A percentile compares a stretch with the other conserved stretches of the same genome.
These are phyloP conservation scores for Protosalanx chinensis DNA, from an alignment of 2,797 vertebrate genomes.

Conservation along the genomic window DNA sequence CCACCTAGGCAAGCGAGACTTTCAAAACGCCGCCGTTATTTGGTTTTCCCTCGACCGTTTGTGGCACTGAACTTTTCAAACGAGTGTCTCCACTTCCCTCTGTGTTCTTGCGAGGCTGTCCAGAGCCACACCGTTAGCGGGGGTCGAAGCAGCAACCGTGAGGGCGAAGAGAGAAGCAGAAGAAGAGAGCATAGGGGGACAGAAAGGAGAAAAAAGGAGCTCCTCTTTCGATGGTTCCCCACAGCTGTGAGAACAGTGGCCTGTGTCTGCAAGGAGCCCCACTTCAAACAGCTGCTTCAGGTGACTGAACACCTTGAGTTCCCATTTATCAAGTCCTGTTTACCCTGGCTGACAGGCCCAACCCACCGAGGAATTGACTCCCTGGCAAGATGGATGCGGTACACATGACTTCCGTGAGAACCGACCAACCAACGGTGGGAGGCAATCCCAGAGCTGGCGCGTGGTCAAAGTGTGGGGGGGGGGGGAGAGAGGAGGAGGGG, in stretches of 20 bases:
- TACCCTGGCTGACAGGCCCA: slow-evolving; percentile 83
- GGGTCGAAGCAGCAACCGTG: slow-evolving; percentile 75
- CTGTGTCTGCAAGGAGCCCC: slow-evolving; percentile 75
- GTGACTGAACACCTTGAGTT: slow-evolving; percentile 94
- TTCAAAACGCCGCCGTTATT: slow-evolving; percentile 72
- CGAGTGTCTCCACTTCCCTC: slow-evolving; percentile 81
- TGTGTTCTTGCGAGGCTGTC: slow-evolving; percentile 77
- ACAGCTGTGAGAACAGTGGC: slow-evolving; percentile 91
- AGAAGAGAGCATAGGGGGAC: slow-evolving; percentile 5
- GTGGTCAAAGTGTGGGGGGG: background rate
- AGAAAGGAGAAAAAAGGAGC: slow-evolving; percentile 46
- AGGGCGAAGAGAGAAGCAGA: slow-evolving; percentile 33
- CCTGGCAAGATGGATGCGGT: slow-evolving; percentile 76
- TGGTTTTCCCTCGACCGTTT: slow-evolving; percentile 84
- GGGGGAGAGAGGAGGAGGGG: too few relatives aligned
- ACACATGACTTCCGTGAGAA: slow-evolving; percentile 42
- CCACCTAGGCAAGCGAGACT: slow-evolving; percentile 81
- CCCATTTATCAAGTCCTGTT: slow-evolving; percentile 92
- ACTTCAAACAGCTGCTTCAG: slow-evolving; percentile 88
- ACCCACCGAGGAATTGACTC: slow-evolving; percentile 81
- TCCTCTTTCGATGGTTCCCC: slow-evolving; percentile 77
- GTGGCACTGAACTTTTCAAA: slow-evolving; percentile 79
- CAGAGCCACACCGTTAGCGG: slow-evolving; percentile 75
- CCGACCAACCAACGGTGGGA: slow-evolving; percentile 39
- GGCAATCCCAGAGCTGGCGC: slow-evolving; percentile 30